Evolutionary conservation across 2,797 vertebrate species (phyloP).

Genomic region (Pachyuromys duprasi): DNA sequence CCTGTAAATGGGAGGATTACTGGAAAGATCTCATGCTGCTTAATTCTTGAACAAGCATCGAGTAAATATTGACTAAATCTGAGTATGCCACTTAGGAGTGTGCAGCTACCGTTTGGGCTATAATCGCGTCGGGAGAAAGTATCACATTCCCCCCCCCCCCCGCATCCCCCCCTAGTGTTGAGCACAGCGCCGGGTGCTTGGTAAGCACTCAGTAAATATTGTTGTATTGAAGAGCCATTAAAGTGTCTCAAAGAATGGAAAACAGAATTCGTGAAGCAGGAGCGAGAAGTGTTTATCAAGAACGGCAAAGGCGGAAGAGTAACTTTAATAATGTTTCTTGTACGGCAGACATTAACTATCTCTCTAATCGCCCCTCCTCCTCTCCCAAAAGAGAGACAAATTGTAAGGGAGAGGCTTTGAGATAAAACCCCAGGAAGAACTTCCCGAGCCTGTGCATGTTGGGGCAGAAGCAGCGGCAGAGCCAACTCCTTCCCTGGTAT

Average conservation of each 20-base stretch:
- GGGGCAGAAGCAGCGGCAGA: constrained; percentile 79
- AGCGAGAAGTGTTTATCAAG: constrained; percentile 76
- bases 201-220: constrained; percentile 77
- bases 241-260: constrained; percentile 76
- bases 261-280: constrained; percentile 69
- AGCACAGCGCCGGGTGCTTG: constrained; percentile 54
- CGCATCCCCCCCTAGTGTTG: constrained; percentile 20
- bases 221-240: constrained; percentile 72
- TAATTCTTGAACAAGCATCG: constrained; percentile 55
- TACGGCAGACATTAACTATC: constrained; percentile 81
- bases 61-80: constrained; percentile 56
- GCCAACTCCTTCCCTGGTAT: constrained; percentile 83
- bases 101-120: constrained; percentile 4
- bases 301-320: constrained; percentile 75
- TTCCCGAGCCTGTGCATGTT: constrained; percentile 82
- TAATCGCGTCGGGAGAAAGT: neutral
- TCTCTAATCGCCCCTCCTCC: constrained; percentile 82
- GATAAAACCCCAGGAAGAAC: constrained; percentile 84
- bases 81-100: constrained; percentile 17
- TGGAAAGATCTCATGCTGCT: constrained; percentile 24
- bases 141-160: neutral
- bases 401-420: constrained; percentile 81
- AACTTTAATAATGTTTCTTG: constrained; percentile 83
- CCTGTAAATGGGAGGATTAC: constrained; percentile 31
- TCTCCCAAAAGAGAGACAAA: constrained; percentile 80